Conservation (phyloP, 2,113 vertebrate genomes). For the Rhegmatorhina hoffmannsi region DNA sequence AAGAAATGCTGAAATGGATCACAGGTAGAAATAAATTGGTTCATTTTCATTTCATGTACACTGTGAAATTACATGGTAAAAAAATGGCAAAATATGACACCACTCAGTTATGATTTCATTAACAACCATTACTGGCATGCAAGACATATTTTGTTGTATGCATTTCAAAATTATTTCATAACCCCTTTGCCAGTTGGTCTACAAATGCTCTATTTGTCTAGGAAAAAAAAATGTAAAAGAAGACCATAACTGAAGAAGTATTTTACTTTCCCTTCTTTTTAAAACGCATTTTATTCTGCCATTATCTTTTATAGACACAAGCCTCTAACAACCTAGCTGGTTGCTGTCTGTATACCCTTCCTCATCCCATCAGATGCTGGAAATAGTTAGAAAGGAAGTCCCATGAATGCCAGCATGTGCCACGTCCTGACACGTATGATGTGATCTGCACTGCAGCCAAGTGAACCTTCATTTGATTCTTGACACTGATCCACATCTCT, state of each 20-base stretch:
- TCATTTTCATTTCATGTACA: neutral
- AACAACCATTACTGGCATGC: neutral
- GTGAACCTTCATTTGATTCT: neutral
- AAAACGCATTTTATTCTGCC: neutral
- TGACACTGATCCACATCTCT: neutral
- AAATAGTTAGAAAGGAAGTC: neutral
- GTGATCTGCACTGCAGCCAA: neutral
- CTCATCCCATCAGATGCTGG: neutral
- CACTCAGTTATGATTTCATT: neutral
- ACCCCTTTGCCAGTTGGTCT: neutral
- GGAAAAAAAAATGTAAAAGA: neutral
- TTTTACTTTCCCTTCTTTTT: neutral
- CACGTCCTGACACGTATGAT: accelerated
- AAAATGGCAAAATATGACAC: neutral
- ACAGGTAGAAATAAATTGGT: accelerated
- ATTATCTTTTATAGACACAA: neutral
- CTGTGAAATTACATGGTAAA: neutral
- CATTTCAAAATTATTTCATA: neutral
- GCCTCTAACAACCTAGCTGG: neutral
- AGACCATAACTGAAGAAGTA: neutral
- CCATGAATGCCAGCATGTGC: neutral
- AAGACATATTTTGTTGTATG: neutral
- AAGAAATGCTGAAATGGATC: neutral
- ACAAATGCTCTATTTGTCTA: neutral
- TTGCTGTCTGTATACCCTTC: neutral